Evolutionary conservation across 2,797 vertebrate genomes (phyloP), one percentile per base, ranked within the genome.

Genomic region (Melanotaenia pygmaea): DNA sequence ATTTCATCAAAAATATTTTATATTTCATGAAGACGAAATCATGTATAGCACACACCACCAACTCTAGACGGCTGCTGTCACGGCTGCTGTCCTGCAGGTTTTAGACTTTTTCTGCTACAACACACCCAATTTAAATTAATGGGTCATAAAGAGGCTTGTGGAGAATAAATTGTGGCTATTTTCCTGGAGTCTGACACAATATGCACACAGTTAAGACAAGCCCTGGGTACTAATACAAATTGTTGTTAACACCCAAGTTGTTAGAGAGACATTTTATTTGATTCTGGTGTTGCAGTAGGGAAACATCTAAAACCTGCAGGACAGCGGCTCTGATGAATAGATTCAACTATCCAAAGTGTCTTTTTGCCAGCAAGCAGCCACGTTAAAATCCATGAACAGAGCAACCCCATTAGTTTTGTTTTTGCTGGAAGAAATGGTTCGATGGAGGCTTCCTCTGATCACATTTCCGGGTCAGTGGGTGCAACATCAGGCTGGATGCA

Each of bases 381-480:
- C 7, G 45, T n/a, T 58, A 18, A 26, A 16, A 43, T 24, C n/a
- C 3, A 1, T 38, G 45, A 1, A 20, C 28, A 59, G 28, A 59
- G 4, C 34, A 43, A 67, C 59, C 40, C 38, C 14, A 11, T 13
- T 40, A 14, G 35, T 32, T n/a, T 58, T 70, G 0, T 1, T 3
- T 59, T 28, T 37, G 16, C 32, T 64, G 8, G 2, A 51, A 50
- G 34, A 45, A 0, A 20, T 24, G 18, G 10, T 3, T 3, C 45
- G 38, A 67, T 12, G 1, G 63, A 50, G 10, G 28, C 47, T 74
- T 12, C 11, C 50, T 54, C 11, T 64, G 50, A 43, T 66, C 58
- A 16, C 56, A 40, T 57, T 79, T 59, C 6, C 75, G 51, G 64
- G 74, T 77, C 72, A 70, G 30, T 14, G 11, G 65, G 57, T 74